Evolutionary conservation across 2,797 vertebrate species (phyloP), one percentile per base, ranked within the genome.

Genomic region (Acanthurus tractus): DNA sequence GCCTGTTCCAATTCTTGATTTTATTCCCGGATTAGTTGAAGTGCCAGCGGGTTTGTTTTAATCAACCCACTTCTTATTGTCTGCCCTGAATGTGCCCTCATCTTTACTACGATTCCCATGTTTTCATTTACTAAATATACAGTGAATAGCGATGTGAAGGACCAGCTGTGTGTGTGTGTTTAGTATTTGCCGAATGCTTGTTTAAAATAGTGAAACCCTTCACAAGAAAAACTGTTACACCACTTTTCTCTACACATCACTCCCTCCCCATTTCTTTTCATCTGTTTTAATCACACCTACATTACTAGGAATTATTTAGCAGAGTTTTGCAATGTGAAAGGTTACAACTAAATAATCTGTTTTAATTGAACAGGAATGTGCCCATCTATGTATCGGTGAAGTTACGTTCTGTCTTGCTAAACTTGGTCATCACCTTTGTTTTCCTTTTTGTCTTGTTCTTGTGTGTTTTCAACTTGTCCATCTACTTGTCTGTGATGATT

Each of bases 31-130:
- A 34, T 81, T 74, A 49, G 72, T 57, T 78, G 46, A 48, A 83
- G 87, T 89, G 82, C 81, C 84, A 88, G 22, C 25, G 38, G 53
- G 17, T 86, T 83, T 76, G 40, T 65, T 71, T 78, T 62, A 6
- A 20, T 45, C 12, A 23, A 50, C 63, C 58, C 13, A 38, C 6
- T 42, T 8, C 20, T 69, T 13, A 8, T 48, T 63, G 53, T 71
- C 59, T 79, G 57, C 34, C 64, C 50, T 55, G 9, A 79, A 64
- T 55, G 23, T 70, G 42, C 57, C 68, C 17, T 79, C 25, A 22
- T 64, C 56, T 56, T 63, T 61, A 45, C 17, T 36, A 59, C 53
- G 23, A 36, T 55, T 25, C 40, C 38, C 52, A 40, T 17, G 11
- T 74, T 64, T 76, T 63, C 13, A 53, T 62, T n/a, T 14, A 25